Base-by-base conservation (phyloP, 1,140 invertebrate genomes). In the Colletes gigas region DNA sequence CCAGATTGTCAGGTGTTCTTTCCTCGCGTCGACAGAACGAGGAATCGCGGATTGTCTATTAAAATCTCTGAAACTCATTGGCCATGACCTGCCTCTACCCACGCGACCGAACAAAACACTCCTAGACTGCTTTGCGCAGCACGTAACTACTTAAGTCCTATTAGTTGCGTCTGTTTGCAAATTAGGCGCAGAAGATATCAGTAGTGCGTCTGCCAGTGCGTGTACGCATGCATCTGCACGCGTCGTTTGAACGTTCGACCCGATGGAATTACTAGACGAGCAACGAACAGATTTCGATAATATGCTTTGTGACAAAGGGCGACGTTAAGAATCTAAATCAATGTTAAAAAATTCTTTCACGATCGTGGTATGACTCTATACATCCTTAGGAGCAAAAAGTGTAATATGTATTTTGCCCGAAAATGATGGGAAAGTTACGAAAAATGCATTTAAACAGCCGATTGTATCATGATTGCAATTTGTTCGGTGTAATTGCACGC, bases 21-120 rank as follows among this genome's bases (percentile, higher is more conserved):
- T 39, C 9, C 41, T 77, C 19, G 15, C 10, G 14, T n/a, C 6
- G 8, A 6, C 17, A 14, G n/a, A 15, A 47, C 19, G n/a, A 69
- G 39, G 50, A 70, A 68, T 57, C 69, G 55, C 19, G 57, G n/a
- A 68, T 67, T 65, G 14, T 60, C 30, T 50, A n/a, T 62, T 68
- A 77, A 71, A 82, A 82, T 71, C 50, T 83, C 59, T 68, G 68
- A 47, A 39, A 55, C 30, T 50, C 44, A 78, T 68, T 86, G 78
- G 57, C 84, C 85, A 65, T 87, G 85, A 87, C 82, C 82, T 73
- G 75, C 19, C 82, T 66, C 50, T 44, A 80, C 66, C 84, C 60
- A 86, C 74, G 74, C 55, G 44, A 30, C 10, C 44, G 17, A 44
- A 54, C 78, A 52, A 78, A 81, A 73, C 71, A 54, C 47, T 69